Base-by-base conservation (phyloP, 2,797 vertebrate species). In the Tenualosa thibaudeaui region DNA sequence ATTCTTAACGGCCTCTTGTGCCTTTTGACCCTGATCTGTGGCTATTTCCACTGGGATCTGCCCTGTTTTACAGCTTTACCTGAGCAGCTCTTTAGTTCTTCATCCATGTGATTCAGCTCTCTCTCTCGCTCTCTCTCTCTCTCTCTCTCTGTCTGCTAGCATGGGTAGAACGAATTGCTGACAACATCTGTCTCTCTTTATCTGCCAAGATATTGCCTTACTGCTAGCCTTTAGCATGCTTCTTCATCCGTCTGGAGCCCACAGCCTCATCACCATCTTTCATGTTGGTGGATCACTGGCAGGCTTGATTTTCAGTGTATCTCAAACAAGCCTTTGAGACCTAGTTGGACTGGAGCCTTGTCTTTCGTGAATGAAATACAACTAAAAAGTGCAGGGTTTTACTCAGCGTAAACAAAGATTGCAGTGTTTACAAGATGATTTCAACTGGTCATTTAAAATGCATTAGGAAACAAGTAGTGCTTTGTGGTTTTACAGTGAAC, bases 141-240 rank as follows among this genome's bases (percentile, higher is more conserved):
- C 54, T 56, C 17, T 78, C 37, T 46, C 17, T 43, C 37, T 49
- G 5, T 6, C 40, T 22, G 58, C 68, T 83, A 85, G 85, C 84
- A 54, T 46, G 68, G 81, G 86, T 83, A 83, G 71, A 81, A 88
- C 88, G 85, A 89, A 89, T 88, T 31, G 82, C 85, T 53, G 40
- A 26, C 60, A 83, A 85, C 89, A 89, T 90, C 89, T 90, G 88
- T 84, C 86, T 89, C 54, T 83, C 86, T 84, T 86, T 88, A 86
- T 85, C 86, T 71, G 86, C 87, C 81, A 26, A 71, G 26, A 84
- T 87, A 89, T 86, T 83, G 86, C 81, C 84, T 88, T 89, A 87
- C 87, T 81, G 62, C 84, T 68, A 78, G 71, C 71, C 71, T 46
- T 78, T 46, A 43, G 71, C 40, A 46, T 22, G 71, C 71, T 43